These are phyloP conservation scores for Parasteatoda lunata DNA, from an alignment of 2,888 invertebrate genomes.

Conservation along the genomic window DNA sequence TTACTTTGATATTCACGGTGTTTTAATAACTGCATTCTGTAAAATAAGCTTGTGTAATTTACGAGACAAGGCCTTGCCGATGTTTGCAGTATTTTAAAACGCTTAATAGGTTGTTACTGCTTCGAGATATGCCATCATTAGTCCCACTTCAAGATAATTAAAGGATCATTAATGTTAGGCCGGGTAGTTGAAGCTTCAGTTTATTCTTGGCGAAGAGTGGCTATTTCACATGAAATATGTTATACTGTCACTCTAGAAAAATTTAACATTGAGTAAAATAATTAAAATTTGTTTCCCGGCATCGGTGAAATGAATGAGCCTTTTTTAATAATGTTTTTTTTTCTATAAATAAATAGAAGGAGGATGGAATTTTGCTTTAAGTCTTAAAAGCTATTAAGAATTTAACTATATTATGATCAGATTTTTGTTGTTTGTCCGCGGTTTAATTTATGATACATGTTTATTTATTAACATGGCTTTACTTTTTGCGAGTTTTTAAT, in stretches of 20 bases:
- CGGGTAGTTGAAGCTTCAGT: conserved; percentile 46
- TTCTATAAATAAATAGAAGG: no score
- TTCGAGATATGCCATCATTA: conserved; percentile 42
- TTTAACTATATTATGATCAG: no score
- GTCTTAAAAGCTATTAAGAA: no score
- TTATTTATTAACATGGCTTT: no score
- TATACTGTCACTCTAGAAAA: conserved; percentile 16
- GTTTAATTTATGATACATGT: no score
- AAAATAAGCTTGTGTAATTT: conserved; percentile 49
- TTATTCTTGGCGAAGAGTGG: conserved; percentile 25
- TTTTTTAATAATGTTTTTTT: no score
- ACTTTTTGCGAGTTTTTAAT: no score
- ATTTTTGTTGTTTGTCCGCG: no score
- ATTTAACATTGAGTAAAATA: background rate
- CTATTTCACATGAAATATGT: conserved; percentile 3
- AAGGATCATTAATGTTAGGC: conserved; percentile 43
- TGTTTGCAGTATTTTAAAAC: conserved; percentile 51
- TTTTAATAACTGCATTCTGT: conserved; percentile 41
- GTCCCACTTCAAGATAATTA: conserved; percentile 57
- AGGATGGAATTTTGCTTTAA: no score
- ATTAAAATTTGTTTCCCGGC: background rate
- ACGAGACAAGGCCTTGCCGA: conserved; percentile 36
- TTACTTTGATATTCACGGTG: conserved; percentile 29
- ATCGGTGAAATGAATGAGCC: no score
- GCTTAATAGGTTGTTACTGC: conserved; percentile 53